These are phyloP conservation scores for Poecilobothrus nobilitatus DNA, from an alignment of 2,888 invertebrate species.

Conservation along the genomic window DNA sequence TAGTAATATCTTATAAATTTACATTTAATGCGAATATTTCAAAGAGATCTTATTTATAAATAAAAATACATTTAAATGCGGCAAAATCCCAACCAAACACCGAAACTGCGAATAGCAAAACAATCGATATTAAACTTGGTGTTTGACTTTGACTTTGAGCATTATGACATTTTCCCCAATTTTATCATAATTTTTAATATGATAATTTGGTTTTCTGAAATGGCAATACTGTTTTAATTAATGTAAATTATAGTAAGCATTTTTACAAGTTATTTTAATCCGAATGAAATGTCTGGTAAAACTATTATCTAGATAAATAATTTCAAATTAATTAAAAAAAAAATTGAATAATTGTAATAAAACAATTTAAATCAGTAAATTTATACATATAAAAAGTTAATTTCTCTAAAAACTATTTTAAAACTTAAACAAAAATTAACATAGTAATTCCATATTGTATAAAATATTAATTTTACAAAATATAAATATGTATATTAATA, in stretches of 20 bases:
- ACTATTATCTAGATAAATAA: no score
- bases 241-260: neutral
- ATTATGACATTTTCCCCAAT: neutral
- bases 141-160: conserved; percentile 5
- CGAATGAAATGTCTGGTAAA: no score
- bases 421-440: no score
- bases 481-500: no score
- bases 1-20: neutral
- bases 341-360: no score
- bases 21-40: neutral
- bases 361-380: no score
- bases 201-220: neutral
- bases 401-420: no score
- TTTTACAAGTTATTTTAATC: no score
- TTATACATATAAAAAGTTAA: no score
- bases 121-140: conserved; percentile 6
- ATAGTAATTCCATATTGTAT: no score
- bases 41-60: neutral
- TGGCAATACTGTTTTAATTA: neutral
- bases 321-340: no score
- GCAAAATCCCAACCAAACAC: neutral
- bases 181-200: neutral
- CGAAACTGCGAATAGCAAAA: conserved; percentile 1
- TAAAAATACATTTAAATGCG: neutral
- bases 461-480: no score